These are phyloP conservation scores for Neuroscelio doddi DNA, from an alignment of 2,888 invertebrate species.

Conservation along the genomic window DNA sequence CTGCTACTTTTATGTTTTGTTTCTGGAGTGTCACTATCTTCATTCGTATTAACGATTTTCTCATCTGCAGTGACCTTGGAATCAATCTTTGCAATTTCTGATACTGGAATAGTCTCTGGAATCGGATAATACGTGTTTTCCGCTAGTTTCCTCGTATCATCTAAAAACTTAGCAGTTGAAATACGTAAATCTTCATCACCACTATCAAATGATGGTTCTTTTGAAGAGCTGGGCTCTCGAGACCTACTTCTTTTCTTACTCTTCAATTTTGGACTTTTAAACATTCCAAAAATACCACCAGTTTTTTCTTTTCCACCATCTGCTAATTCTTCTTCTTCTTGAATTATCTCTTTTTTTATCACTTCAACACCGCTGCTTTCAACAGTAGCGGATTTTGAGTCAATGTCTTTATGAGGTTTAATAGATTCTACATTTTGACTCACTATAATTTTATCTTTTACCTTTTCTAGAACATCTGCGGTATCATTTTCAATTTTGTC, in stretches of 20 bases:
- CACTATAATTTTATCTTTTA: conserved; percentile 15
- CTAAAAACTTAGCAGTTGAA: conserved; percentile 57
- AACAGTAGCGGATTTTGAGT: neutral
- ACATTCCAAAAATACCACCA: conserved; percentile 62
- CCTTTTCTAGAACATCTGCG: conserved; percentile 14
- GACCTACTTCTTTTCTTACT: conserved; percentile 59
- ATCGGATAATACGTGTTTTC: conserved; percentile 50
- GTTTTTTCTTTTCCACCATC: conserved; percentile 20
- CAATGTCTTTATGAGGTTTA: too few relatives aligned
- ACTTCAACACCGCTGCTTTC: too few relatives aligned
- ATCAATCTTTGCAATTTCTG: conserved; percentile 16
- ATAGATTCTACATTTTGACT: too few relatives aligned
- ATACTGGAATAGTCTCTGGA: conserved; percentile 4
- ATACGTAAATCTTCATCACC: conserved; percentile 62
- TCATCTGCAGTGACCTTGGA: neutral
- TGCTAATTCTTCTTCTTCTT: neutral
- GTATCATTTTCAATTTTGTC: conserved; percentile 25
- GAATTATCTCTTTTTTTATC: neutral
- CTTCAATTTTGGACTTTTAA: conserved; percentile 62
- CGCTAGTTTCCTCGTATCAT: conserved; percentile 58
- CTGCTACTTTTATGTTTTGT: conserved; percentile 55
- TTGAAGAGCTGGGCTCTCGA: conserved; percentile 59
- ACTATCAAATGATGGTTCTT: conserved; percentile 63
- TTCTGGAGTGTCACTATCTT: conserved; percentile 47
- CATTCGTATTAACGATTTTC: conserved; percentile 8